Evolutionary conservation across 2,888 invertebrate genomes (phyloP).

Genomic region (Mythimna impura): DNA sequence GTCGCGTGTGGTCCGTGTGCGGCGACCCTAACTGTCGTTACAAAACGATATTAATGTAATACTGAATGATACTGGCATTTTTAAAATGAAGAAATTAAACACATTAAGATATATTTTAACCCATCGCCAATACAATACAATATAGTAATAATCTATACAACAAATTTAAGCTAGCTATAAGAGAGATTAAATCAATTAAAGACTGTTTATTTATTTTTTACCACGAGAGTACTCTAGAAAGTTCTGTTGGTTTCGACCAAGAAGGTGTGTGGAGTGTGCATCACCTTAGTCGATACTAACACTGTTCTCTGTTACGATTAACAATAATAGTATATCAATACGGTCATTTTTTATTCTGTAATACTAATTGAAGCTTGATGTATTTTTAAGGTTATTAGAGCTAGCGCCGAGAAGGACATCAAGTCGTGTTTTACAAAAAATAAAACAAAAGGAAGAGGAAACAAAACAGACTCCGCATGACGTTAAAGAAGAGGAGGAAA

Average conservation of each 20-base stretch:
- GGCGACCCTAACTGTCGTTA: not conserved
- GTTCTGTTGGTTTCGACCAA: not conserved
- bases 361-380: slow-evolving; percentile 21
- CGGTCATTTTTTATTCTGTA: slow-evolving; percentile 1
- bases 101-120: not conserved
- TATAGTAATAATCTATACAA: too few species aligned
- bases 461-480: slow-evolving; percentile 80
- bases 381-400: slow-evolving; percentile 89
- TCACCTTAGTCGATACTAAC: not conserved
- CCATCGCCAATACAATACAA: not conserved
- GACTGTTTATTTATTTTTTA: not conserved
- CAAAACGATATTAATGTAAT: not conserved
- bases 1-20: too few species aligned
- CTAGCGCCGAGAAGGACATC: slow-evolving; percentile 93
- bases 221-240: not conserved
- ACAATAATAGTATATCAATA: not conserved
- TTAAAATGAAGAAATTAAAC: not conserved
- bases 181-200: not conserved
- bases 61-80: not conserved
- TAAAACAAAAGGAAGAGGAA: slow-evolving; percentile 89
- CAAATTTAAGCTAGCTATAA: not conserved
- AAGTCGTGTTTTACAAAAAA: slow-evolving; percentile 91
- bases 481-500: slow-evolving; percentile 85
- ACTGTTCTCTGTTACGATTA: not conserved
- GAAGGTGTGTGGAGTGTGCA: not conserved